Conservation (phyloP, 2,888 invertebrate species). For the Ashinkailepas kermadecensis region DNA sequence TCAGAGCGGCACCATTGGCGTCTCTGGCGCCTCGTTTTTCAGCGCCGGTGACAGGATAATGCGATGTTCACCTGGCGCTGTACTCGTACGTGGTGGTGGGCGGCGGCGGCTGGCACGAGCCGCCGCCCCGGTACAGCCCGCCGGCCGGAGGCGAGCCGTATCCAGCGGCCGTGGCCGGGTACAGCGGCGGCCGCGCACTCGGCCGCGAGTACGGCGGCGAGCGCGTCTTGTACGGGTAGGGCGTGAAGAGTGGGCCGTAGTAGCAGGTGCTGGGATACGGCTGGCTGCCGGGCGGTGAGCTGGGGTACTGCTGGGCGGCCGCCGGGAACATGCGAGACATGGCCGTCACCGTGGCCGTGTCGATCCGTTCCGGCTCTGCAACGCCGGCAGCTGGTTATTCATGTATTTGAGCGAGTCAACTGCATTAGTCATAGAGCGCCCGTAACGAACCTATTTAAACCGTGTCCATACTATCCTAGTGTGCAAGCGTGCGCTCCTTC, state of each 20-base stretch:
- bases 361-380: background rate
- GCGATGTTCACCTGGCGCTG: slow-evolving; percentile 15
- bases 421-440: too few species aligned
- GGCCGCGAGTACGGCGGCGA: slow-evolving; percentile 9
- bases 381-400: too few species aligned
- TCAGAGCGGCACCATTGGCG: background rate
- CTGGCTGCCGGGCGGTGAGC: background rate
- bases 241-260: slow-evolving; percentile 5
- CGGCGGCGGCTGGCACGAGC: background rate
- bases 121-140: slow-evolving; percentile 9
- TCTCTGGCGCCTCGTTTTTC: slow-evolving; percentile 14
- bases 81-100: background rate
- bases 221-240: slow-evolving; percentile 18
- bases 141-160: background rate
- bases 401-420: too few species aligned
- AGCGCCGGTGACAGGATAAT: slow-evolving; percentile 7
- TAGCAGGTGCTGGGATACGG: slow-evolving; percentile 2
- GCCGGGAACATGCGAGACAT: slow-evolving; percentile 7
- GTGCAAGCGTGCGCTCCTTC: too few species aligned
- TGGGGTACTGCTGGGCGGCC: background rate
- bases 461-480: too few species aligned
- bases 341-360: background rate
- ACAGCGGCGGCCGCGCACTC: background rate
- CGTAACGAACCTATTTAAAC: too few species aligned
- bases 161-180: background rate